A percentile compares a stretch with the other conserved stretches of the same genome.
phyloP scores from a whole-genome alignment of 2,888 invertebrate genomes.

The Temnothorax ravouxi region DNA sequence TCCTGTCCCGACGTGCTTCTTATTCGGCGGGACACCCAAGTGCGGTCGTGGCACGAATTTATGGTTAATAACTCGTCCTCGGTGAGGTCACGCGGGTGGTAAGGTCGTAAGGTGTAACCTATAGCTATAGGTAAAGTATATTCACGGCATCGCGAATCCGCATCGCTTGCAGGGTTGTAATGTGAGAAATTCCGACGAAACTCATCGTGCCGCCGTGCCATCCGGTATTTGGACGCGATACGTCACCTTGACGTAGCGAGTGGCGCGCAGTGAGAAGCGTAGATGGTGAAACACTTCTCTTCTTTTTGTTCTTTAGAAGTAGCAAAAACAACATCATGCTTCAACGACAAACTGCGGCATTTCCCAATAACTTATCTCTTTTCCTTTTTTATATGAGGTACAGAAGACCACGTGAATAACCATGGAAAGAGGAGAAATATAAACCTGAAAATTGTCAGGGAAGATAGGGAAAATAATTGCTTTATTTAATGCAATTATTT shows the following conservation, averaged over 20 bases:
- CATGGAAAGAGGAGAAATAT: not conserved
- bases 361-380: not conserved
- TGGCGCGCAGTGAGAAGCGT: not conserved
- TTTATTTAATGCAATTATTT: not conserved
- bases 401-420: not conserved
- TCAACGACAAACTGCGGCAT: not conserved
- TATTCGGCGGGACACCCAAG: slow-evolving; percentile 28
- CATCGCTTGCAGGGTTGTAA: slow-evolving; percentile 11
- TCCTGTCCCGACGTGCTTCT: slow-evolving; percentile 10
- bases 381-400: not conserved
- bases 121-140: not conserved
- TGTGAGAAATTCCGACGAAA: slow-evolving; percentile 39
- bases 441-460: not conserved
- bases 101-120: not conserved
- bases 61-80: slow-evolving; percentile 50
- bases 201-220: slow-evolving; percentile 4
- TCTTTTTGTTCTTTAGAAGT: no score
- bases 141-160: not conserved
- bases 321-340: no score
- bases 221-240: slow-evolving; percentile 11
- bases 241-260: not conserved
- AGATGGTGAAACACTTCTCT: not conserved
- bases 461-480: not conserved
- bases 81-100: slow-evolving; percentile 20
- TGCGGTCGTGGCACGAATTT: slow-evolving; percentile 38